Conservation (phyloP, 2,888 invertebrate genomes). For the Orchesellides sinensis region DNA sequence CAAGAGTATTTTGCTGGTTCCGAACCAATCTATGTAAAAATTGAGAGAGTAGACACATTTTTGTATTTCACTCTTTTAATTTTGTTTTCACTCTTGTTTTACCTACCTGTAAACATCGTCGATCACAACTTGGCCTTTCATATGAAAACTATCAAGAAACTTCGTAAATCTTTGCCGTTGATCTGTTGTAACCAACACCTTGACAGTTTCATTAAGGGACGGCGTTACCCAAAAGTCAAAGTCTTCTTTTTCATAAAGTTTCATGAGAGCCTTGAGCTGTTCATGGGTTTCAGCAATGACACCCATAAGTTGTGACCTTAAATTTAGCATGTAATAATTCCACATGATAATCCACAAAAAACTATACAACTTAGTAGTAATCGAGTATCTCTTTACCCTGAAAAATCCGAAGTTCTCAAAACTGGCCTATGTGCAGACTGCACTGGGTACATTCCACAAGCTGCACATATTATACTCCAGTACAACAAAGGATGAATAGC, state of each 20-base stretch:
- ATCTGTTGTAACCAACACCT: slow-evolving; percentile 85
- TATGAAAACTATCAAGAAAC: slow-evolving; percentile 30
- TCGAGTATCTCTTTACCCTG: slow-evolving; percentile 21
- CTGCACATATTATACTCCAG: neutral
- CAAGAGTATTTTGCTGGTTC: slow-evolving; percentile 43
- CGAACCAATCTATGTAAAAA: slow-evolving; percentile 29
- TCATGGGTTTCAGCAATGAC: slow-evolving; percentile 78
- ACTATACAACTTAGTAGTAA: neutral
- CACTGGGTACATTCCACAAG: neutral
- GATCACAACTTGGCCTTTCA: slow-evolving; percentile 56
- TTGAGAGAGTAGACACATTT: neutral
- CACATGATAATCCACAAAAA: neutral
- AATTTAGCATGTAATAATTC: too few species aligned
- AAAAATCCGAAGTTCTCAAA: slow-evolving; percentile 46
- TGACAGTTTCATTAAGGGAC: slow-evolving; percentile 80
- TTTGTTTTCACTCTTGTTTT: neutral
- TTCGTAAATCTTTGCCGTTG: slow-evolving; percentile 67
- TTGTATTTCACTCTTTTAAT: too few species aligned
- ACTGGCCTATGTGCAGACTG: neutral
- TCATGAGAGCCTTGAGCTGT: slow-evolving; percentile 78
- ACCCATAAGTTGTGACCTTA: slow-evolving; percentile 75
- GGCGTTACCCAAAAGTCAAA: slow-evolving; percentile 82
- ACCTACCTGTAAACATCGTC: slow-evolving; percentile 58
- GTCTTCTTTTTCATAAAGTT: slow-evolving; percentile 77
- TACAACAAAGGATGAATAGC: neutral